These are phyloP conservation scores for Furcula furcula DNA, from an alignment of 2,888 invertebrate genomes.

Conservation along the genomic window DNA sequence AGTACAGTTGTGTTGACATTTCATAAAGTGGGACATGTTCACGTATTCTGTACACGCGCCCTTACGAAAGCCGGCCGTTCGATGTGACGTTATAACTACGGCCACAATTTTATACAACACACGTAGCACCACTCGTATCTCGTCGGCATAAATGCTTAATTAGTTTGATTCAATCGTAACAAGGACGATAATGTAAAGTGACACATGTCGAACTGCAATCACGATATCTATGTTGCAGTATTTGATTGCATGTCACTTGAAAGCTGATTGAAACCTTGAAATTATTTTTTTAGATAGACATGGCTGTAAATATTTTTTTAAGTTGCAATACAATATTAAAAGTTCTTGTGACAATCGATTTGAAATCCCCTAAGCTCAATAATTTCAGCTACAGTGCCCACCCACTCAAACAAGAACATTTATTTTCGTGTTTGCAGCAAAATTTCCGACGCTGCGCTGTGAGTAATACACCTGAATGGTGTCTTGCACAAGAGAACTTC, in stretches of 20 bases:
- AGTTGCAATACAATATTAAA: no score
- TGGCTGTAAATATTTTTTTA: no score
- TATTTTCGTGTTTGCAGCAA: no score
- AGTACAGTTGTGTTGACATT: slow-evolving; percentile 51
- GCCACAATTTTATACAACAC: slow-evolving; percentile 26
- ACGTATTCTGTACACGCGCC: slow-evolving; percentile 51
- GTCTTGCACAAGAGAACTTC: no score
- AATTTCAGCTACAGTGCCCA: no score
- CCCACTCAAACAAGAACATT: no score
- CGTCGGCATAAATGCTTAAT: slow-evolving; percentile 21
- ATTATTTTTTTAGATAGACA: slow-evolving; percentile 14
- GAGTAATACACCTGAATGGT: no score
- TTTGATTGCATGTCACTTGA: slow-evolving; percentile 19
- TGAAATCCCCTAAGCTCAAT: no score
- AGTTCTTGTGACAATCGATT: no score
- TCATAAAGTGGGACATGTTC: slow-evolving; percentile 51
- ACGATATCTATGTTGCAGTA: slow-evolving; percentile 17
- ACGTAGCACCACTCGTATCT: slow-evolving; percentile 19
- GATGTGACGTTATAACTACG: slow-evolving; percentile 46
- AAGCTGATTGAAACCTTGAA: slow-evolving; percentile 24
- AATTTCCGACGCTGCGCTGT: no score
- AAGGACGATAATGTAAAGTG: slow-evolving; percentile 12
- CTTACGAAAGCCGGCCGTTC: slow-evolving; percentile 58
- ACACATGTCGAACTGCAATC: slow-evolving; percentile 21
- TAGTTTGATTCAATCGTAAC: slow-evolving; percentile 16